Base-by-base conservation (phyloP, 2,113 vertebrate genomes). In the Neolamprologus hecqui region DNA sequence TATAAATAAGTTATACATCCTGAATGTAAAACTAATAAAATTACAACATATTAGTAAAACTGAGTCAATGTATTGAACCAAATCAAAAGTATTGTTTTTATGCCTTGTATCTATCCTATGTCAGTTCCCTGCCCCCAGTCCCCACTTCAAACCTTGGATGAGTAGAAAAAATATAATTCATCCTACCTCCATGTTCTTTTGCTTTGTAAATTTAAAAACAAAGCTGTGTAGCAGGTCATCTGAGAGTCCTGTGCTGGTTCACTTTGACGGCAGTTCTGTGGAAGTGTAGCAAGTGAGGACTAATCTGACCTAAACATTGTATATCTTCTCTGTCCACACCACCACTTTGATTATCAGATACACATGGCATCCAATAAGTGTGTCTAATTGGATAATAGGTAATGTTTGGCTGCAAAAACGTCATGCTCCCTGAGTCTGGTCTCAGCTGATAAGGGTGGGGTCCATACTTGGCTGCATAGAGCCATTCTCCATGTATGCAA, bases 391-490 rank as follows among this genome's bases (percentile, higher is more conserved):
- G 93, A 49, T 83, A 86, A n/a, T 35, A 68, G 47, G 2, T 26
- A 49, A 37, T n/a, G 14, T 40, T 55, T 81, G 85, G 63, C 86
- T 73, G 86, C 53, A 80, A 51, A 55, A 79, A 79, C 45, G n/a
- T 80, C 47, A 84, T 45, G 31, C 75, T 85, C 86, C 81, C 26
- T 23, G 40, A 55, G 87, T 81, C 93, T 96, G 96, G 51, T 65
- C 31, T 86, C 70, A 84, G 84, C 87, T 94, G 96, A 96, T 96
- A 96, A 96, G 91, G 90, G 77, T 86, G 80, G 65, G 84, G 86
- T 81, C 42, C 15, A 40, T 70, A 23, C 90, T 88, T 84, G 54
- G 42, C 15, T 53, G 17, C 21, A 26, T 51, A 53, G 45, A 40
- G 55, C 23, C 47, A 77, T 40, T 13, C 17, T 82, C 49, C 31